Conservation (phyloP, 2,888 invertebrate genomes). For the Eudemis profundana region DNA sequence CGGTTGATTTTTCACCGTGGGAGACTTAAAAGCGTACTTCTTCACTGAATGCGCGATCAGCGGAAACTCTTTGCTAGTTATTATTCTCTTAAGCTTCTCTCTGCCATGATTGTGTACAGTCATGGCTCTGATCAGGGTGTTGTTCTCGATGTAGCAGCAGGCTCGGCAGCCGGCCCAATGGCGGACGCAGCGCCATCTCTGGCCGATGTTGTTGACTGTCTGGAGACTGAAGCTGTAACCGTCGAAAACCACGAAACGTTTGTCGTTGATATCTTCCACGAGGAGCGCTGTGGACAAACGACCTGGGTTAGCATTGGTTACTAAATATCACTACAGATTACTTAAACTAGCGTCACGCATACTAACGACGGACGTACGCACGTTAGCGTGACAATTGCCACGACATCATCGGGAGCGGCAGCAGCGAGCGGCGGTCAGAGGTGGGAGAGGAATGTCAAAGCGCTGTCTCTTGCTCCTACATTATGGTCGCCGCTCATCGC, state of each 20-base stretch:
- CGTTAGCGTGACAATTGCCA: too few species aligned
- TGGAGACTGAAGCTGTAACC: constrained; percentile 48
- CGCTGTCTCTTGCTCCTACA: too few species aligned
- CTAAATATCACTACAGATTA: too few species aligned
- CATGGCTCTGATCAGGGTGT: constrained; percentile 49
- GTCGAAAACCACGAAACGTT: constrained; percentile 38
- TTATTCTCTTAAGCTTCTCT: neutral
- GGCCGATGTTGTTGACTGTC: constrained; percentile 34
- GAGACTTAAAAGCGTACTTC: neutral
- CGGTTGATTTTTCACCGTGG: neutral
- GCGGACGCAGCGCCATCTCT: constrained; percentile 53
- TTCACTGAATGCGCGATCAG: neutral
- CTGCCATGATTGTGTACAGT: constrained; percentile 53
- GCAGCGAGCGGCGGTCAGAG: too few species aligned
- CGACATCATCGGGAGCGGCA: too few species aligned
- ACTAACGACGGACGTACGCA: too few species aligned
- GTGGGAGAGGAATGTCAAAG: too few species aligned
- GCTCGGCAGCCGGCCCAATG: constrained; percentile 52
- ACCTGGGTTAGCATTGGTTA: neutral
- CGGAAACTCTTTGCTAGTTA: neutral
- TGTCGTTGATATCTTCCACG: constrained; percentile 11
- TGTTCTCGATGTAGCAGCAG: constrained; percentile 47
- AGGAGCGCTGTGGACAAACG: constrained; percentile 17
- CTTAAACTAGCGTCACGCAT: too few species aligned
- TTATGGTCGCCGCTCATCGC: too few species aligned